phyloP scores from a whole-genome alignment of 2,113 vertebrate species.

The Diglossa brunneiventris region DNA sequence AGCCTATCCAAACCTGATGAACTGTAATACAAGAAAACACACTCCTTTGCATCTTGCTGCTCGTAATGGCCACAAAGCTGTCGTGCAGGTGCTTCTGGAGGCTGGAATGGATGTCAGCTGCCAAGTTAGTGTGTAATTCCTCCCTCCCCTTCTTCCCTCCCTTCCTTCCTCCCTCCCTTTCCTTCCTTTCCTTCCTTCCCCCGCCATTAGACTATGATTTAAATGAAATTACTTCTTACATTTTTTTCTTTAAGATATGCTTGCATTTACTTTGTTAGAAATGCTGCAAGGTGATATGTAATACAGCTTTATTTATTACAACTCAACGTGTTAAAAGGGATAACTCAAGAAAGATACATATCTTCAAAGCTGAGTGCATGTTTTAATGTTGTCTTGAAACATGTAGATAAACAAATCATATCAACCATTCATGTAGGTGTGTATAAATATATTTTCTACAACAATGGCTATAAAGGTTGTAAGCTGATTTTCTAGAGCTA shows the following conservation, averaged over 20 bases:
- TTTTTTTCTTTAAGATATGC: neutral
- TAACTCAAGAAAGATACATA: neutral
- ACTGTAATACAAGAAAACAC: conserved; percentile 84
- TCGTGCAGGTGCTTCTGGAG: conserved; percentile 87
- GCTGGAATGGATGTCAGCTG: conserved; percentile 96
- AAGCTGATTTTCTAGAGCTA: neutral
- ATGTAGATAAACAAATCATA: neutral
- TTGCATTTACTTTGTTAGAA: neutral
- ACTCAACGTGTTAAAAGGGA: neutral
- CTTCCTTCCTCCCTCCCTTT: neutral
- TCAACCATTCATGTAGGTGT: neutral
- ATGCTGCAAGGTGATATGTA: neutral
- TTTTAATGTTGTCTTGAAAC: neutral
- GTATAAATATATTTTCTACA: neutral
- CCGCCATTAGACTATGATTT: neutral
- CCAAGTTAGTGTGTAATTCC: conserved; percentile 77
- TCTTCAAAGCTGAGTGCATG: neutral
- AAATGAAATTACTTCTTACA: neutral
- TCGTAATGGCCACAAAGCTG: conserved; percentile 91
- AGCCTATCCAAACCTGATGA: conserved; percentile 92
- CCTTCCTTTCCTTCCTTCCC: neutral
- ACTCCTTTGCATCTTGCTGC: conserved; percentile 95
- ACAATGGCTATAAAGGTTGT: neutral
- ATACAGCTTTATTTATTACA: neutral
- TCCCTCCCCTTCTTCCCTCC: neutral